phyloP scores from a whole-genome alignment of 1,140 invertebrate genomes.

The Melitaea cinxia region DNA sequence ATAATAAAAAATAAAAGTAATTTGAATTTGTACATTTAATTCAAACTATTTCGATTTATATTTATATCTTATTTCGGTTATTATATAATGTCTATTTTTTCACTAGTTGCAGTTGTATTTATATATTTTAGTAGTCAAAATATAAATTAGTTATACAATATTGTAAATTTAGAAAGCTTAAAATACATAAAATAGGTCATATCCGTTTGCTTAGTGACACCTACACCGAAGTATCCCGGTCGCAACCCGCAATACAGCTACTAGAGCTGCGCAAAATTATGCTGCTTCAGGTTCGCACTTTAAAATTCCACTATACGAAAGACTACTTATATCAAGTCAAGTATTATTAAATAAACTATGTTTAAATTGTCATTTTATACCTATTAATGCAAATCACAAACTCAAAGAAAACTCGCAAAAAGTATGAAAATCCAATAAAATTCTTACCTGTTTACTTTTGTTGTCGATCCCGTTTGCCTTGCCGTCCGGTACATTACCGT shows the following conservation, averaged over 20 bases:
- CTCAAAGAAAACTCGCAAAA: conserved; percentile 29
- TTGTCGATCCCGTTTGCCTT: conserved; percentile 77
- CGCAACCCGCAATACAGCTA: conserved; percentile 48
- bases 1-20: no score
- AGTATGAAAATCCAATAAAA: conserved; percentile 28
- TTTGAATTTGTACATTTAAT: no score
- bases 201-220: conserved; percentile 60
- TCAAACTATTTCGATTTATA: no score
- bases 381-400: not conserved
- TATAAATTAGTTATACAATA: not conserved
- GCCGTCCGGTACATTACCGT: conserved; percentile 69
- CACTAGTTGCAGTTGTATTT: not conserved
- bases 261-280: conserved; percentile 61
- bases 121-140: not conserved
- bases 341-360: not conserved
- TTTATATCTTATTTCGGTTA: no score
- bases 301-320: not conserved
- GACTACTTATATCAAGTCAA: not conserved
- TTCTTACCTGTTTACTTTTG: conserved; percentile 78
- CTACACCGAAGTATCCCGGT: conserved; percentile 53
- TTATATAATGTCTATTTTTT: not conserved
- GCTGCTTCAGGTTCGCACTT: conserved; percentile 19
- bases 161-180: conserved; percentile 36
- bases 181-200: conserved; percentile 71
- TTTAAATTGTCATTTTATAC: not conserved